These are phyloP conservation scores for Macropus fuliginosus DNA, from an alignment of 2,797 vertebrate genomes.

Conservation along the genomic window DNA sequence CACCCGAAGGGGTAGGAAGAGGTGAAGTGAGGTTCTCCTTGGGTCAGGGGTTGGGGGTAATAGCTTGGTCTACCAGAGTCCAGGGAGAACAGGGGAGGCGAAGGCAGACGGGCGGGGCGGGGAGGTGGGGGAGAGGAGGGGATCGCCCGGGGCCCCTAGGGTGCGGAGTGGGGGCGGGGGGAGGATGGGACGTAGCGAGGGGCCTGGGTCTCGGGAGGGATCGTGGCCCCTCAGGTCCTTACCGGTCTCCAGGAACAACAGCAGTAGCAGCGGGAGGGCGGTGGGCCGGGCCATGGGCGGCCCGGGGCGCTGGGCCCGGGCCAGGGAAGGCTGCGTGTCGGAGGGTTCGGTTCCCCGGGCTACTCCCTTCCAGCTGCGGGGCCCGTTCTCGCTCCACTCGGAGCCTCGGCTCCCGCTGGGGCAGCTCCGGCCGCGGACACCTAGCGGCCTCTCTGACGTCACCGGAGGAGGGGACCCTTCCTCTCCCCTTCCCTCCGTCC, in stretches of 20 bases:
- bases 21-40: no score
- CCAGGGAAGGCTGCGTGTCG: conserved; percentile 53
- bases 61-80: background rate
- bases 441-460: conserved; percentile 62
- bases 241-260: conserved; percentile 71
- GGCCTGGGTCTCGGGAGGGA: background rate
- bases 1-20: background rate
- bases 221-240: conserved; percentile 38
- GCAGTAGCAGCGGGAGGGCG: conserved; percentile 67
- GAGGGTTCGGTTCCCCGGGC: background rate
- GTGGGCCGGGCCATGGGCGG: conserved; percentile 75
- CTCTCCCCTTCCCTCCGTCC: conserved; percentile 30
- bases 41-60: no score
- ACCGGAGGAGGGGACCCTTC: conserved; percentile 58
- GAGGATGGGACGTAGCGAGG: background rate
- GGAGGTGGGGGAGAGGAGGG: background rate
- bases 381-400: conserved; percentile 22
- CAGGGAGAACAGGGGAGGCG: background rate
- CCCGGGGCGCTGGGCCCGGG: conserved; percentile 66
- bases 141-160: background rate
- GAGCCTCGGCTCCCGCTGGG: conserved; percentile 13
- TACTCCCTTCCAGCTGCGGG: conserved; percentile 29
- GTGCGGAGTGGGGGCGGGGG: background rate
- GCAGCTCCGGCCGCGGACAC: conserved; percentile 55
- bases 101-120: background rate